Evolutionary conservation across 2,888 invertebrate genomes (phyloP).

Genomic region (Aspidiotus destructor): DNA sequence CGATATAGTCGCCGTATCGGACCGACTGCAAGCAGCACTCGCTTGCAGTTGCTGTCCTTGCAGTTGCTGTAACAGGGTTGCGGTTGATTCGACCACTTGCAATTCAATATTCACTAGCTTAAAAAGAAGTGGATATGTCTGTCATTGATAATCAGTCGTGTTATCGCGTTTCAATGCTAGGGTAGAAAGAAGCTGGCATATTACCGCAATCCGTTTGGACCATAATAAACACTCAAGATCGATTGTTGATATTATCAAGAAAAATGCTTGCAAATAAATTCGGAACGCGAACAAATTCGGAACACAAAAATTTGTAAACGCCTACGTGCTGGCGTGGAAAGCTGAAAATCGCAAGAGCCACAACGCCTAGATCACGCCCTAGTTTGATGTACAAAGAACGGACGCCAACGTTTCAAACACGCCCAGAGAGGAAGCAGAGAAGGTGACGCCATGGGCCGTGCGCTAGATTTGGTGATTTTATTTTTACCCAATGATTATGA

Average conservation of each 20-base stretch:
- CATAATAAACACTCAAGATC: no score
- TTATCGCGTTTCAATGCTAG: no score
- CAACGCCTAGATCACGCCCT: slow-evolving; percentile 29
- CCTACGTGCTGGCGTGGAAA: slow-evolving; percentile 33
- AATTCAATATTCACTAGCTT: background rate
- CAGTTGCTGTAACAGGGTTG: slow-evolving; percentile 18
- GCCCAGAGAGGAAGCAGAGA: slow-evolving; percentile 31
- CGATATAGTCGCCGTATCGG: slow-evolving; percentile 13
- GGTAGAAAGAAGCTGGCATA: no score
- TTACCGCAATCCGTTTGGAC: no score
- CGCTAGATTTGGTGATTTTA: slow-evolving; percentile 29
- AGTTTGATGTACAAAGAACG: slow-evolving; percentile 31
- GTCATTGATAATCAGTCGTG: no score
- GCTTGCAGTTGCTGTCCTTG: slow-evolving; percentile 10
- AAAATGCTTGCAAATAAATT: slow-evolving; percentile 28
- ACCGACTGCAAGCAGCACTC: slow-evolving; percentile 10
- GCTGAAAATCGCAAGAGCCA: slow-evolving; percentile 21
- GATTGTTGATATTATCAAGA: background rate
- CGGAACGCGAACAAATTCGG: slow-evolving; percentile 25
- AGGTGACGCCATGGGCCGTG: slow-evolving; percentile 33
- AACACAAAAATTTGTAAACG: slow-evolving; percentile 31
- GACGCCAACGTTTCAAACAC: slow-evolving; percentile 32
- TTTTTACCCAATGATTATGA: slow-evolving; percentile 31
- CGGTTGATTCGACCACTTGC: background rate
- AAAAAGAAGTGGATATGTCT: no score